These are phyloP conservation scores for Osmoderma eremita DNA, from an alignment of 2,888 invertebrate genomes.

Conservation along the genomic window DNA sequence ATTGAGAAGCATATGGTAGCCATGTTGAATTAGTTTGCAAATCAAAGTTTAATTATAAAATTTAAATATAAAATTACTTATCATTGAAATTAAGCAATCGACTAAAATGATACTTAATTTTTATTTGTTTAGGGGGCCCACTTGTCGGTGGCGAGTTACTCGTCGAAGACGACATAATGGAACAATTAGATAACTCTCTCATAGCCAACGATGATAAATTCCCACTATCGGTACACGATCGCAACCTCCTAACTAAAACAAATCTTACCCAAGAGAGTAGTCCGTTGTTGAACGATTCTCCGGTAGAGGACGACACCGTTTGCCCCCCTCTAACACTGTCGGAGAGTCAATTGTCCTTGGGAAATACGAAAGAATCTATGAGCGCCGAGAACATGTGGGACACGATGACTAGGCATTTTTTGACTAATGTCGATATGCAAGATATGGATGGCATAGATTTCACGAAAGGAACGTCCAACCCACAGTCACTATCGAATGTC, in stretches of 20 bases:
- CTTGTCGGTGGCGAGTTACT: too few species aligned
- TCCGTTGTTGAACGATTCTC: conserved; percentile 42
- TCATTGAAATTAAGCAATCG: too few species aligned
- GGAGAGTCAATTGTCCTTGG: conserved; percentile 10
- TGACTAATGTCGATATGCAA: conserved; percentile 25
- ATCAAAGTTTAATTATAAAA: too few species aligned
- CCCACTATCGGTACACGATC: conserved; percentile 39
- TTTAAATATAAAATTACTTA: too few species aligned
- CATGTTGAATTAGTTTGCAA: too few species aligned
- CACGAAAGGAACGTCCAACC: conserved; percentile 1
- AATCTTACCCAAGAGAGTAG: conserved; percentile 42
- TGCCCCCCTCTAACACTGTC: conserved; percentile 16
- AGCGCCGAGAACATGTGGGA: conserved; percentile 29
- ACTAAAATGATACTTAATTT: conserved; percentile 3
- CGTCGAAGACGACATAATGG: not conserved
- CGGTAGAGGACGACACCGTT: conserved; percentile 41
- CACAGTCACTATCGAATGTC: not conserved
- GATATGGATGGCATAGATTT: conserved; percentile 33
- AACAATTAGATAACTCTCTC: conserved; percentile 41
- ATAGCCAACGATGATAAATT: conserved; percentile 44
- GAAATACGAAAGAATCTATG: conserved; percentile 11
- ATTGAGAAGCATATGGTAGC: too few species aligned
- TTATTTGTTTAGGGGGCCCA: not conserved
- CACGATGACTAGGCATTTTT: not conserved
- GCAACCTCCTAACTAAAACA: conserved; percentile 40